Conservation (phyloP, 2,888 invertebrate species). For the Noctua janthina region DNA sequence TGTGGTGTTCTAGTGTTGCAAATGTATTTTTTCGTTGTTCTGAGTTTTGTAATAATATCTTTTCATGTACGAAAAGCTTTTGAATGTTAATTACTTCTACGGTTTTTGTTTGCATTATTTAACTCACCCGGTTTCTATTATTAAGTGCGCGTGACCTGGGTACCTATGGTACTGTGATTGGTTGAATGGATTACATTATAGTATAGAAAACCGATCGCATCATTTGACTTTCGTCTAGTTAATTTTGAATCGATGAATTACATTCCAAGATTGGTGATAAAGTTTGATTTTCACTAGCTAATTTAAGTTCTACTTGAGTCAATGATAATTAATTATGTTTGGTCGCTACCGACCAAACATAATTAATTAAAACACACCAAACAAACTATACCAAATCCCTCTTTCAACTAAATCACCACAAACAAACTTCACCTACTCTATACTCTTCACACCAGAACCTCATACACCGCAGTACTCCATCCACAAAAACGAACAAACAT, state of each 20-base stretch:
- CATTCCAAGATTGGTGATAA: neutral
- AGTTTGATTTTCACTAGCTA: neutral
- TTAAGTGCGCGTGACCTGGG: neutral
- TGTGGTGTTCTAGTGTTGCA: slow-evolving; percentile 42
- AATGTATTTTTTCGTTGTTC: slow-evolving; percentile 28
- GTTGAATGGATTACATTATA: neutral
- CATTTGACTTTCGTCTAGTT: neutral
- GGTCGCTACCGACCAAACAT: neutral
- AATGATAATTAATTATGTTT: neutral
- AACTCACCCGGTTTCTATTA: no score
- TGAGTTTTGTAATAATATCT: slow-evolving; percentile 26
- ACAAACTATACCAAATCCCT: neutral
- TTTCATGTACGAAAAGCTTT: slow-evolving; percentile 4
- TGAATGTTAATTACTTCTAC: neutral
- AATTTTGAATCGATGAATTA: neutral
- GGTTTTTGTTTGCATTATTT: neutral
- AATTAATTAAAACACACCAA: no score
- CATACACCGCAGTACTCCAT: slow-evolving; percentile 12
- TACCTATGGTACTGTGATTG: neutral
- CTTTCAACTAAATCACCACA: neutral
- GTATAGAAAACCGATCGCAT: neutral
- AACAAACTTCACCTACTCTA: neutral
- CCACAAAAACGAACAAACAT: slow-evolving; percentile 53
- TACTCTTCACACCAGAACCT: slow-evolving; percentile 8
- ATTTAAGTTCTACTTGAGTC: neutral